These are phyloP conservation scores for Myrmecophaga tridactyla DNA, from an alignment of 2,113 vertebrate species.

Conservation along the genomic window DNA sequence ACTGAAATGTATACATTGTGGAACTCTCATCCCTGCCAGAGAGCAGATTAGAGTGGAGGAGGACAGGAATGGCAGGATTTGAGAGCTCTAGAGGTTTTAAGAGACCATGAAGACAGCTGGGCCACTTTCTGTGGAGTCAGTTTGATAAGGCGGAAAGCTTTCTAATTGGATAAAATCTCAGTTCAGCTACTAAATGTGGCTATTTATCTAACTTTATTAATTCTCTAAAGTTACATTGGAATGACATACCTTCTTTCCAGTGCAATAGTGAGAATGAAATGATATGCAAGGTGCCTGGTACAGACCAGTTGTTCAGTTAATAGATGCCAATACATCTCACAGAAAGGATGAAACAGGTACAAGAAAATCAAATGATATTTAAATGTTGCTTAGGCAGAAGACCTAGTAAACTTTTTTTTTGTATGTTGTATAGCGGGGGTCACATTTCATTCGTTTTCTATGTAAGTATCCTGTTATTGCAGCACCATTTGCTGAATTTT, in stretches of 20 bases:
- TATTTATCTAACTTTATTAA: conserved; percentile 8
- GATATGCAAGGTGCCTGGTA: neutral
- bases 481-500: too few species aligned
- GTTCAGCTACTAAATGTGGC: neutral
- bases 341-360: neutral
- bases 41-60: neutral
- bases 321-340: neutral
- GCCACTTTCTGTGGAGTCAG: neutral
- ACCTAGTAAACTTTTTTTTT: neutral
- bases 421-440: too few species aligned
- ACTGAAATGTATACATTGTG: neutral
- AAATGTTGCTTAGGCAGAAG: neutral
- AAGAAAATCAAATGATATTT: neutral
- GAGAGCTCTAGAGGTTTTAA: neutral
- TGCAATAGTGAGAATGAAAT: conserved; percentile 15
- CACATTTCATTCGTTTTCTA: too few species aligned
- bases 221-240: neutral
- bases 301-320: neutral
- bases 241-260: neutral
- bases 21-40: neutral
- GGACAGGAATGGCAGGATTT: neutral
- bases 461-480: too few species aligned
- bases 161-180: neutral
- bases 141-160: neutral
- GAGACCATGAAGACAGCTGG: neutral